Evolutionary conservation across 2,888 invertebrate genomes (phyloP).

Genomic region (Alloscopus bannaensis): DNA sequence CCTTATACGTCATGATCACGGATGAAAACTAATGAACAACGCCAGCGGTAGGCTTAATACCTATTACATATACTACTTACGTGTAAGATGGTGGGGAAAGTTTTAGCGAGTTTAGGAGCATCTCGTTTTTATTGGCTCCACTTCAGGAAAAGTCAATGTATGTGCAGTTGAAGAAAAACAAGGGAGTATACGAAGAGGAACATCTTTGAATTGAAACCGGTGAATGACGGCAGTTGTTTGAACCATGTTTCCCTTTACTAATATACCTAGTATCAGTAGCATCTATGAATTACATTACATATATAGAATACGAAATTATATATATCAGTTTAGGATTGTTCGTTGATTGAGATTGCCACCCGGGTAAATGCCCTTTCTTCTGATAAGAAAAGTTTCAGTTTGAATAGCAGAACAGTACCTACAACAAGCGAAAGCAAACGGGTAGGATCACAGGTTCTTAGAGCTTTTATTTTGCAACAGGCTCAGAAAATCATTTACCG

Average conservation of each 20-base stretch:
- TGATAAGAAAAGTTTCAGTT: neutral
- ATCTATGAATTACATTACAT: neutral
- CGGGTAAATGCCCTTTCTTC: constrained; percentile 44
- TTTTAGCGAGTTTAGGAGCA: too few relatives aligned
- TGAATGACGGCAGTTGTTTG: constrained; percentile 12
- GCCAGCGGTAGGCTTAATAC: too few relatives aligned
- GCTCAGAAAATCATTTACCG: too few relatives aligned
- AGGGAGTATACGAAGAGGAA: neutral
- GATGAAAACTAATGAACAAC: too few relatives aligned
- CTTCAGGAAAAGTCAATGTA: constrained; percentile 37
- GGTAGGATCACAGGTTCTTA: too few relatives aligned
- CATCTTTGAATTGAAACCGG: neutral
- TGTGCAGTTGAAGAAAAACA: constrained; percentile 8
- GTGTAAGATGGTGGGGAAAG: too few relatives aligned
- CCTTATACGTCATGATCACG: too few relatives aligned
- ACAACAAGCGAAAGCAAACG: too few relatives aligned
- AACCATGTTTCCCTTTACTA: neutral
- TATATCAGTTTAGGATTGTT: neutral
- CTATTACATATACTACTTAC: too few relatives aligned
- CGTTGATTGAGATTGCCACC: constrained; percentile 8
- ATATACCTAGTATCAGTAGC: neutral
- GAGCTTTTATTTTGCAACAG: too few relatives aligned
- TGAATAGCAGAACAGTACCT: neutral
- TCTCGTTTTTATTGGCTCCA: constrained; percentile 22
- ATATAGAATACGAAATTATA: neutral